These are phyloP conservation scores for Cebus imitator DNA, from an alignment of 2,113 vertebrate genomes.

Conservation along the genomic window DNA sequence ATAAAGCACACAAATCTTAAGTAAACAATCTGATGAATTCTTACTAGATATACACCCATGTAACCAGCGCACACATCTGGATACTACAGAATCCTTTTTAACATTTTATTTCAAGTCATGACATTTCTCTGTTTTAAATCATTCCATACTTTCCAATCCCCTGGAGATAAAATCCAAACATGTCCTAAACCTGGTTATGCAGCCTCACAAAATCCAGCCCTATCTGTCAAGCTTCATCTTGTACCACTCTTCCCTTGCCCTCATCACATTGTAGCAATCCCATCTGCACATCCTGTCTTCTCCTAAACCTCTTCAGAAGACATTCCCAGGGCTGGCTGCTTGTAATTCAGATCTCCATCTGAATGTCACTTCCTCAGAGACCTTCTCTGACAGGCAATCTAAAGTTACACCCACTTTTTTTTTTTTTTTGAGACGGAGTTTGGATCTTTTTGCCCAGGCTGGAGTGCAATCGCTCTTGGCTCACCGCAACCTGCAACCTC, in stretches of 20 bases:
- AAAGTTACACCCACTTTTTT: not conserved
- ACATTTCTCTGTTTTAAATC: not conserved
- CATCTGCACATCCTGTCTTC: not conserved
- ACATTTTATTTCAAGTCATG: not conserved
- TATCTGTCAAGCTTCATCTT: not conserved
- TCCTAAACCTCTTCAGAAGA: not conserved
- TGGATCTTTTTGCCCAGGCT: too few species aligned
- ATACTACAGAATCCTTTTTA: not conserved
- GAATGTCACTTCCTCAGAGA: not conserved
- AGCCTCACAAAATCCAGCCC: not conserved
- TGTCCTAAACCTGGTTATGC: not conserved
- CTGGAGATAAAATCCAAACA: not conserved
- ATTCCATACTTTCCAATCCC: not conserved
- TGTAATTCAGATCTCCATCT: not conserved
- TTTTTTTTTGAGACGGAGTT: too few species aligned
- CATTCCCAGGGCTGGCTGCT: not conserved
- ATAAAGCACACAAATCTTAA: not conserved
- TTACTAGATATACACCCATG: not conserved
- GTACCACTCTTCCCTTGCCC: not conserved
- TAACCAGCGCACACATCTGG: not conserved
- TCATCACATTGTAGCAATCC: not conserved
- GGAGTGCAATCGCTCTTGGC: too few species aligned
- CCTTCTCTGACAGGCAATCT: not conserved
- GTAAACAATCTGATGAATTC: not conserved
- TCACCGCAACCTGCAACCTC: too few species aligned